Base-by-base conservation (phyloP, 1,140 invertebrate species). In the Aphelinus certus region DNA sequence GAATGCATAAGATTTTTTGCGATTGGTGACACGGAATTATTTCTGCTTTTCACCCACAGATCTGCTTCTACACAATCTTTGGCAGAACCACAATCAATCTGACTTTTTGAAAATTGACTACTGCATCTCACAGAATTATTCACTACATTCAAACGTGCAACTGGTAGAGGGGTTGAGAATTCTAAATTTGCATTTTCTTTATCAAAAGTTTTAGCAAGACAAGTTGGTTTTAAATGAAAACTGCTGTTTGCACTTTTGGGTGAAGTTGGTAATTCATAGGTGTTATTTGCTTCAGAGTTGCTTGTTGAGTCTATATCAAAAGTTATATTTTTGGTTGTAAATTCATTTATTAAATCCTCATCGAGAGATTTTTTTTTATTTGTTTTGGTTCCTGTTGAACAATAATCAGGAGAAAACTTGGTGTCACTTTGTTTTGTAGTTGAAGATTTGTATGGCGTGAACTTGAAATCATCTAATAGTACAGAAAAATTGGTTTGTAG, bases 51-150 rank as follows among this genome's bases (percentile, higher is more conserved):
- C 3, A 80, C 78, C 84, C 84, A 84, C 69, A 84, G 76, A 72
- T 83, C 82, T 2, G 83, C 84, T 69, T 83, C 83, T 2, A 85
- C 65, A 7, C 84, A 75, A 26, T 83, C 80, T 68, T 79, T 83
- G 7, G 55, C 64, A 69, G 56, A 73, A 42, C 71, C 70, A 63
- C 46, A 69, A 69, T 76, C 75, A 7, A 76, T 1, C 73, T 76
- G 75, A 48, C 70, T 73, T 49, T 76, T 76, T 72, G 69, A 71
- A 43, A 76, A 76, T 10, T 51, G 45, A 68, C 47, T 76, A 48
- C 64, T 72, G 7, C 3, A 62, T 49, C 60, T 56, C 55, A 7
- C 1, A 5, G 5, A 1, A 63, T 71, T 62, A 61, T 26, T 67
- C 43, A 26, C 60, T 60, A 7, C 47, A 64, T 76, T 65, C 1